Evolutionary conservation across 1,140 invertebrate species (phyloP), one percentile per base, ranked within the genome.

Genomic region (Apolygus lucorum): DNA sequence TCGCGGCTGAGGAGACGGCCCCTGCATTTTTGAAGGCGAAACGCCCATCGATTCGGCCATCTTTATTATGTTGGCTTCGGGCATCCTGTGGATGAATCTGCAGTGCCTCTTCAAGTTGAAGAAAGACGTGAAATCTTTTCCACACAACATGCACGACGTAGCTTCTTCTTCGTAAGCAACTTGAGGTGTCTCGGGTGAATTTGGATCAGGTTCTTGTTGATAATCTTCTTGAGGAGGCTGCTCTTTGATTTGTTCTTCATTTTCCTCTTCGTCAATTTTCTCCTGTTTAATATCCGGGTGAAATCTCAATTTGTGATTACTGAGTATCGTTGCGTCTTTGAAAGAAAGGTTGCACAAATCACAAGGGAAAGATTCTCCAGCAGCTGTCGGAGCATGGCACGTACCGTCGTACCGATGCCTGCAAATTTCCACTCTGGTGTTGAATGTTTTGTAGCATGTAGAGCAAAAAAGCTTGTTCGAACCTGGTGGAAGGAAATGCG

Each of bases 401-500:
- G 27, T 28, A 1, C 64, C 64, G 26, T 34, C 27, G 26, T 17
- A 28, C 11, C 64, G 27, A 29, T 66, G 64, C 4, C 29, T 17
- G 8, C 28, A 28, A 1, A 66, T 28, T 66, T 66, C 64, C 1
- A 11, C 26, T 34, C 64, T 29, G 27, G 27, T 66, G 11, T 66
- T 28, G 25, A 66, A 66, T 8, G 64, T 66, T 66, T 66, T 66
- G 29, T 34, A 66, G 34, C 64, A 66, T 4, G 27, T 21, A n/a
- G 27, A 29, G 26, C 64, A 66, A 29, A 29, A 66, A 1, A 66
- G 21, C 28, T 66, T 66, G 11, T 42, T 42, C 27, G 64, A 34
- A 13, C 64, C 64, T 17, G 64, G 64, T 1, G 64, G 64, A 34
- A 66, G 27, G 28, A 66, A 66, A 42, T 66, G 64, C n/a, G 27